Evolutionary conservation across 1,140 invertebrate genomes (phyloP).

Genomic region (Caenorhabditis inopinata): DNA sequence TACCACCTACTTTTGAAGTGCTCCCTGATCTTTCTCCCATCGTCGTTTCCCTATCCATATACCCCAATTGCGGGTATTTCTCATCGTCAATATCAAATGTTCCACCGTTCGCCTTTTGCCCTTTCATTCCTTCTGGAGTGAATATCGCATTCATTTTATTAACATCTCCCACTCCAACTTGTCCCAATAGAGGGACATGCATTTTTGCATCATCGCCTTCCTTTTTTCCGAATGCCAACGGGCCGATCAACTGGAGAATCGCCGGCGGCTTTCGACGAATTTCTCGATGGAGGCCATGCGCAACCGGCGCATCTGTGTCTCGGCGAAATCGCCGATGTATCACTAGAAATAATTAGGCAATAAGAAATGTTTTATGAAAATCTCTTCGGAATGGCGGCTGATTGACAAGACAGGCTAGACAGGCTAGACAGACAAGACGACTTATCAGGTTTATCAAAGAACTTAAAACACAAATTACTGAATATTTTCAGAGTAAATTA

Average conservation of each 20-base stretch:
- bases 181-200: slow-evolving; percentile 33
- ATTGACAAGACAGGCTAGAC: neutral
- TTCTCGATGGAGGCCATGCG: slow-evolving; percentile 1
- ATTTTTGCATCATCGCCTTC: slow-evolving; percentile 41
- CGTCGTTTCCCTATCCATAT: slow-evolving; percentile 44
- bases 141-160: slow-evolving; percentile 35
- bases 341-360: neutral
- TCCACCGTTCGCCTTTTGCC: slow-evolving; percentile 41
- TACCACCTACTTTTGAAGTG: neutral
- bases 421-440: too few species aligned
- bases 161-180: slow-evolving; percentile 43
- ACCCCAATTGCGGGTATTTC: slow-evolving; percentile 37
- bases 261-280: slow-evolving; percentile 5
- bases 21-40: slow-evolving; percentile 34
- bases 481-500: too few species aligned
- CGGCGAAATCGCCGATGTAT: neutral
- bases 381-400: neutral
- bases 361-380: neutral
- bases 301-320: neutral
- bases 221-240: slow-evolving; percentile 46
- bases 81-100: slow-evolving; percentile 32
- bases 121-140: slow-evolving; percentile 31
- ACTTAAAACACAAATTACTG: too few species aligned
- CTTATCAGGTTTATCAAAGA: too few species aligned
- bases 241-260: slow-evolving; percentile 31